Evolutionary conservation across 2,797 vertebrate genomes (phyloP), one percentile per base, ranked within the genome.

Genomic region (Cyclura pinguis): DNA sequence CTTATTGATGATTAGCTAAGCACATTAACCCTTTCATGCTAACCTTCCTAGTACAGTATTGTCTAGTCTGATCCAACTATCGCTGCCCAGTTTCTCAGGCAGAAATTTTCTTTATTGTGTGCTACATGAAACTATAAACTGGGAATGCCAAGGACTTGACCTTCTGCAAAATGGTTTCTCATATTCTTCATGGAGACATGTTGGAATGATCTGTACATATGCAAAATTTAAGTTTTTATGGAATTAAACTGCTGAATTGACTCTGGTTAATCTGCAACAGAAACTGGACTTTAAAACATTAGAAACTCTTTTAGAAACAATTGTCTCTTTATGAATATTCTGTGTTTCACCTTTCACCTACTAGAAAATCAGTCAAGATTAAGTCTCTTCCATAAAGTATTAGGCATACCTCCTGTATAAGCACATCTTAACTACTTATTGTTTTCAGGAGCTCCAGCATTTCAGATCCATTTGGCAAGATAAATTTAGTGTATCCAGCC

Each of bases 401-500:
- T 76, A 77, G 62, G 86, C 38, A 90, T 80, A 69, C 2, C 57
- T 29, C 87, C 59, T 89, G 35, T 2, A 85, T 18, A 80, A 94
- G 80, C 76, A 50, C 57, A 76, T 84, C 52, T 62, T 42, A 47
- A 69, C 64, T 82, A 14, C 27, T 20, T 82, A 80, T 85, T 72
- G n/a, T 24, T 88, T 88, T 73, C 22, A 18, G 84, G 12, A 77
- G 52, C 77, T 22, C 32, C 73, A 18, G 77, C 62, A 84, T 84
- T 84, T 87, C 59, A 84, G 69, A 69, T 91, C 35, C 10, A n/a
- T 67, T 93, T 92, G 27, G 10, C 90, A 82, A 74, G 72, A 62
- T 92, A 82, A 88, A 89, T 55, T 47, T 74, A 88, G 32, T 64
- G 88, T 50, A 73, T 91, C n/a, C 77, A 93, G 73, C 29, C 89